Evolutionary conservation across 1,140 invertebrate genomes (phyloP).

Genomic region (Aphaenogaster rudis): DNA sequence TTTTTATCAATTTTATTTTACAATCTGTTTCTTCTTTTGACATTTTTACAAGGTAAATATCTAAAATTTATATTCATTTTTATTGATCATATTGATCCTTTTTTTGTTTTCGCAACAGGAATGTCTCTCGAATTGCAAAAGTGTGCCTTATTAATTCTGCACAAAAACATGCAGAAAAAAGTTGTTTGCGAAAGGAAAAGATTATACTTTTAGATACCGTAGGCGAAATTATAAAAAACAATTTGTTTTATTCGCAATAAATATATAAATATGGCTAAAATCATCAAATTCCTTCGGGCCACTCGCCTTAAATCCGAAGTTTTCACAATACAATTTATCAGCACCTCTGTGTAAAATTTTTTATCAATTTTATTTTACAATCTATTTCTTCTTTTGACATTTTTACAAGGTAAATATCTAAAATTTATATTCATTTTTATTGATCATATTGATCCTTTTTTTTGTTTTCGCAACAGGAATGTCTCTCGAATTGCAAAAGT

Average conservation of each 20-base stretch:
- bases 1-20: background rate
- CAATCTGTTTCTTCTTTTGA: conserved; percentile 3
- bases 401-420: conserved; percentile 7
- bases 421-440: conserved; percentile 31
- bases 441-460: background rate
- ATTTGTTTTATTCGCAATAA: background rate
- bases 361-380: background rate
- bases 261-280: conserved; percentile 3
- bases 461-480: conserved; percentile 32
- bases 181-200: background rate
- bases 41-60: conserved; percentile 20
- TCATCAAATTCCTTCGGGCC: background rate
- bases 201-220: background rate
- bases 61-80: conserved; percentile 22
- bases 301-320: background rate
- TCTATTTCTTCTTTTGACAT: conserved; percentile 24
- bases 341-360: background rate
- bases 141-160: background rate
- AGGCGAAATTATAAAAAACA: background rate
- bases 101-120: conserved; percentile 31
- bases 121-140: background rate
- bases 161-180: background rate
- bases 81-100: conserved; percentile 3
- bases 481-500: background rate
- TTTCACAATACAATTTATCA: conserved; percentile 17